phyloP scores from a whole-genome alignment of 2,888 invertebrate genomes.

The Steinernema hermaphroditum region DNA sequence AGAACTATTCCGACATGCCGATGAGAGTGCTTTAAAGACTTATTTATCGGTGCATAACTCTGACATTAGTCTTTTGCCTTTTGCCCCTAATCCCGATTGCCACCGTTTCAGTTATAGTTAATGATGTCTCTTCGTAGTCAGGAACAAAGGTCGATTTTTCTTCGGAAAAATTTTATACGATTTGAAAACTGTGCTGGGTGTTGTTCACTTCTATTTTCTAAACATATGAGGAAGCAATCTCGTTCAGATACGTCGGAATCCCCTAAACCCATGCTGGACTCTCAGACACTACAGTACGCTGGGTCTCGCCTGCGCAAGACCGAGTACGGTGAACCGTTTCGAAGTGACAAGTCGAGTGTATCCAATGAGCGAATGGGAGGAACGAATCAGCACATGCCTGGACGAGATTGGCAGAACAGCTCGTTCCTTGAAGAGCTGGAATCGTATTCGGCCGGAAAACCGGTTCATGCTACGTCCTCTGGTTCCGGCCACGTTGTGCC shows the following conservation, averaged over 20 bases:
- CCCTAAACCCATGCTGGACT: slow-evolving; percentile 63
- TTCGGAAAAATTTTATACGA: no score
- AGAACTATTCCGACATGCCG: no score
- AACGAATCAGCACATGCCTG: slow-evolving; percentile 61
- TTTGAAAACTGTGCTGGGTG: no score
- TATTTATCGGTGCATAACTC: no score
- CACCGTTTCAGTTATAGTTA: no score
- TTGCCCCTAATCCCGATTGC: no score
- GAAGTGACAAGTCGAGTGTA: slow-evolving; percentile 47
- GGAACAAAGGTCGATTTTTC: no score
- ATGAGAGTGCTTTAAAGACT: no score
- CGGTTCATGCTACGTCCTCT: slow-evolving; percentile 61
- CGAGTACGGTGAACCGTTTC: slow-evolving; percentile 62
- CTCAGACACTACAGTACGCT: slow-evolving; percentile 64
- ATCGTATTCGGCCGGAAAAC: slow-evolving; percentile 56
- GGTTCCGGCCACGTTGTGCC: slow-evolving; percentile 57
- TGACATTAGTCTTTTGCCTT: no score
- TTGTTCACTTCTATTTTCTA: no score
- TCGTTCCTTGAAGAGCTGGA: slow-evolving; percentile 55
- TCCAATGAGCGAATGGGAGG: slow-evolving; percentile 58
- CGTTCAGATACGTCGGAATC: slow-evolving; percentile 39
- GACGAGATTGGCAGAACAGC: slow-evolving; percentile 64
- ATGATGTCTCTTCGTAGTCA: no score
- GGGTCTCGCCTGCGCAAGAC: slow-evolving; percentile 66
- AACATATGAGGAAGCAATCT: no score